phyloP scores from a whole-genome alignment of 2,888 invertebrate species.

The Micoletzkya japonica region DNA sequence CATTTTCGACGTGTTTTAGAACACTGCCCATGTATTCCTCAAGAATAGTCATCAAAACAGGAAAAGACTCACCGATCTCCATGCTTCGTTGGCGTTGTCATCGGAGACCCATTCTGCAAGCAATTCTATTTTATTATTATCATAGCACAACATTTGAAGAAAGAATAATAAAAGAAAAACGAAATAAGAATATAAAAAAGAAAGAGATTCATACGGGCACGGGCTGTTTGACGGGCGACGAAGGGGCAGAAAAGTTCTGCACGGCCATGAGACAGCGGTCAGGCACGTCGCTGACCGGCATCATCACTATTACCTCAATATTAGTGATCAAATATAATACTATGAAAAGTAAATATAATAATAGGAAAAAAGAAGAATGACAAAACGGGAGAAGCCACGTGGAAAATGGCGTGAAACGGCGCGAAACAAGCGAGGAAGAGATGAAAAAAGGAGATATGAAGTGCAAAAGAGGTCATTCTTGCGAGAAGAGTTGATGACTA shows the following conservation, averaged over 20 bases:
- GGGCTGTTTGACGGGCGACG: conserved; percentile 23
- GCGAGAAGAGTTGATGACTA: not conserved
- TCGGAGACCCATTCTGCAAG: conserved; percentile 65
- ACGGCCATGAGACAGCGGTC: conserved; percentile 22
- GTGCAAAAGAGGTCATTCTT: not conserved
- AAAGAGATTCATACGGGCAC: not conserved
- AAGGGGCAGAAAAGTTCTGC: conserved; percentile 21
- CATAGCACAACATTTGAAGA: not conserved
- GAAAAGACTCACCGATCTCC: conserved; percentile 38
- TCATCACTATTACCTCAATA: too few relatives aligned
- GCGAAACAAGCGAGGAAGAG: not conserved
- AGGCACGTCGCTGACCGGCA: conserved; percentile 24
- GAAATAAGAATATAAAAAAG: not conserved
- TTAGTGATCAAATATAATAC: not conserved
- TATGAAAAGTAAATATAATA: not conserved
- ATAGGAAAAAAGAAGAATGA: not conserved
- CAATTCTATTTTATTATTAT: not conserved
- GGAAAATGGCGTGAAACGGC: not conserved
- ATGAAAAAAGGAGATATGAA: not conserved
- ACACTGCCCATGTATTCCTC: not conserved
- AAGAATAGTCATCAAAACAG: not conserved
- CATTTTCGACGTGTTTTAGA: too few relatives aligned
- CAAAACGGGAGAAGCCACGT: not conserved
- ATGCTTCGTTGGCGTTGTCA: conserved; percentile 63
- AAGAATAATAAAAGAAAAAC: not conserved